A percentile compares a stretch with the other conserved stretches of the same genome.
phyloP scores from a whole-genome alignment of 1,140 invertebrate species.

The Neocloeon triangulifer region DNA sequence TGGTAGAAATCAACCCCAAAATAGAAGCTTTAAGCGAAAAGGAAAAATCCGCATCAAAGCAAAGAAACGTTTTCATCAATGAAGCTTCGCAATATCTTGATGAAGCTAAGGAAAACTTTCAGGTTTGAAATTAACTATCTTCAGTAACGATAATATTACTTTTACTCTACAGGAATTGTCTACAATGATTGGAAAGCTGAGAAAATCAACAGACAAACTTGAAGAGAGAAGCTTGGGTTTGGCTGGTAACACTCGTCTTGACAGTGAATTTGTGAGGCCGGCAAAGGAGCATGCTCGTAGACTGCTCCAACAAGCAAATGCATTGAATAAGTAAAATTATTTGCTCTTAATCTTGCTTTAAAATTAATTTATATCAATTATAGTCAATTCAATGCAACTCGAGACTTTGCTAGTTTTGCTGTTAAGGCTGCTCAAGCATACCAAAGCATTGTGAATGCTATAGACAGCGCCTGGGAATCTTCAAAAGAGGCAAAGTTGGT shows the following conservation, averaged over 20 bases:
- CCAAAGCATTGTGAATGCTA: slow-evolving; percentile 45
- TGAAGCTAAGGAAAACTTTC: slow-evolving; percentile 17
- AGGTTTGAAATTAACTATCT: too few relatives aligned
- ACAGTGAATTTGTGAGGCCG: too few relatives aligned
- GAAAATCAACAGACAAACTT: slow-evolving; percentile 19
- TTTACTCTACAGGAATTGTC: slow-evolving; percentile 16
- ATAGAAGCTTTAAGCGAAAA: too few relatives aligned
- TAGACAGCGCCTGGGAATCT: slow-evolving; percentile 33
- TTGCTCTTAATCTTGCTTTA: slow-evolving; percentile 2
- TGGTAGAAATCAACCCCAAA: too few relatives aligned
- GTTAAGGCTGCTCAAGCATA: slow-evolving; percentile 61
- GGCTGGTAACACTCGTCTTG: too few relatives aligned
- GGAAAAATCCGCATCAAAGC: too few relatives aligned
- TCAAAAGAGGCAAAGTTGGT: slow-evolving; percentile 38
- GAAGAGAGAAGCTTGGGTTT: slow-evolving; percentile 31
- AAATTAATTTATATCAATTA: slow-evolving; percentile 9
- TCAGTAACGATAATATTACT: too few relatives aligned
- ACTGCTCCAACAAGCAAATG: slow-evolving; percentile 33
- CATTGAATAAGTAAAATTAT: slow-evolving; percentile 30
- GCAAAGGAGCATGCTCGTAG: slow-evolving; percentile 41
- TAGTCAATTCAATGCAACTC: slow-evolving; percentile 42
- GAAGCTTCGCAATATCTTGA: slow-evolving; percentile 14
- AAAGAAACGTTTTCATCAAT: slow-evolving; percentile 14
- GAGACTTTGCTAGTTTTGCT: slow-evolving; percentile 38
- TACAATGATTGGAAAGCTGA: slow-evolving; percentile 12